Base-by-base conservation (phyloP, 2,113 vertebrate species). In the Petaurus breviceps region DNA sequence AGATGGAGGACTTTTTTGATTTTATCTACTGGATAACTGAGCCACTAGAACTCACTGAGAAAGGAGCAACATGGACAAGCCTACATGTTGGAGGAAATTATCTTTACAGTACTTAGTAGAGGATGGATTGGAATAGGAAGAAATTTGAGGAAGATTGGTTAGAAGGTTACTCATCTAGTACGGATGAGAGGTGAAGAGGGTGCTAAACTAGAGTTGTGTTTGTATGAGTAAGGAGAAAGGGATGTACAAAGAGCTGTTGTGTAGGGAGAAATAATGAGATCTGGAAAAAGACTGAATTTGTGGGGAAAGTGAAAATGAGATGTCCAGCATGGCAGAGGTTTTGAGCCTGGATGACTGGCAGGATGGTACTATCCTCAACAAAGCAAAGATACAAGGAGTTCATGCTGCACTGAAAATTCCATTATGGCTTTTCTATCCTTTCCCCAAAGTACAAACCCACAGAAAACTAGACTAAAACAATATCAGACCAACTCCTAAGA, bases 321-420 rank as follows among this genome's bases (percentile, higher is more conserved):
- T 19, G 37, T 77, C 37, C 4, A 77, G 68, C 14, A 77, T 77
- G 68, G 14, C 14, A 77, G 16, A 77, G 16, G 61, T 68, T 68
- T 68, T 68, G 1, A 68, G 12, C 2, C 61, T 37, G 12, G 31
- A 16, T 68, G 31, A 68, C 11, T 68, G 11, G 61, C 28, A 68
- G 37, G 4, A 77, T 77, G 25, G 37, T 77, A 37, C 14, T n/a
- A 0, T 77, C 37, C 54, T 93, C 22, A 28, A 25, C 28, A 92
- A 91, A 96, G 10, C 92, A 84, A 97, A 93, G 89, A 43, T 90
- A 94, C 6, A 96, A n/a, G 51, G 49, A 43, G 22, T 25, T 96
- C 28, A 57, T 84, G 92, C 0, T 46, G 12, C 51, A 43, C 50
- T 91, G 46, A 0, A 19, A 94, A 92, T 95, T 90, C 90, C 91